phyloP scores from a whole-genome alignment of 2,113 vertebrate species.

The Capreolus pygargus region DNA sequence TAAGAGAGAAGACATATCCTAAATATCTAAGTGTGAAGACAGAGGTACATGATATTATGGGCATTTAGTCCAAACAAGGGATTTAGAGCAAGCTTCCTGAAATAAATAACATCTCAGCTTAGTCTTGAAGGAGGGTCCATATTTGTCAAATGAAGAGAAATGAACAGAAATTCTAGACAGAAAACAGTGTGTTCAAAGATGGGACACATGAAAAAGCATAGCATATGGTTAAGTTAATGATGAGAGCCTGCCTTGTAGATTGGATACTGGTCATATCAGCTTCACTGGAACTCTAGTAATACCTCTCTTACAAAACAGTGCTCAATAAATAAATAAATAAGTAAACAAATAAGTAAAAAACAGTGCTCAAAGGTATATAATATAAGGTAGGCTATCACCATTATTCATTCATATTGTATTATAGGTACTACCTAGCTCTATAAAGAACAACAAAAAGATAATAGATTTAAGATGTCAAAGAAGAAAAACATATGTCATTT shows the following conservation, averaged over 20 bases:
- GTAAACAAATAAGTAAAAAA: background rate
- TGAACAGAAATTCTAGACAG: background rate
- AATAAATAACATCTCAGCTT: background rate
- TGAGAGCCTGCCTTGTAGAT: background rate
- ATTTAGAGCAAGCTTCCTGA: background rate
- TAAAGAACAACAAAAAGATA: background rate
- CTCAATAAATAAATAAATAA: background rate
- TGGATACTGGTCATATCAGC: background rate
- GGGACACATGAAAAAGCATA: background rate
- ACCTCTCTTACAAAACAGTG: background rate
- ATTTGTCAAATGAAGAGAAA: background rate
- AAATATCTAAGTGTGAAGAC: background rate
- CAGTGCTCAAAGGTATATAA: background rate
- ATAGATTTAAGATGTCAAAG: background rate
- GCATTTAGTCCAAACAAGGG: background rate
- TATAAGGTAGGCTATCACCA: background rate
- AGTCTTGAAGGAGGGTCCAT: background rate
- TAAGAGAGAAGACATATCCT: background rate
- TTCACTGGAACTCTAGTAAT: background rate
- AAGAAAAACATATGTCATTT: background rate
- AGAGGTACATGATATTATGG: background rate
- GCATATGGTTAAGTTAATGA: background rate
- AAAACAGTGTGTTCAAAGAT: background rate
- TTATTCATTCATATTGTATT: background rate
- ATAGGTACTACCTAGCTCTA: background rate